Conservation (phyloP, 2,797 vertebrate species). For the Gastrophryne carolinensis region DNA sequence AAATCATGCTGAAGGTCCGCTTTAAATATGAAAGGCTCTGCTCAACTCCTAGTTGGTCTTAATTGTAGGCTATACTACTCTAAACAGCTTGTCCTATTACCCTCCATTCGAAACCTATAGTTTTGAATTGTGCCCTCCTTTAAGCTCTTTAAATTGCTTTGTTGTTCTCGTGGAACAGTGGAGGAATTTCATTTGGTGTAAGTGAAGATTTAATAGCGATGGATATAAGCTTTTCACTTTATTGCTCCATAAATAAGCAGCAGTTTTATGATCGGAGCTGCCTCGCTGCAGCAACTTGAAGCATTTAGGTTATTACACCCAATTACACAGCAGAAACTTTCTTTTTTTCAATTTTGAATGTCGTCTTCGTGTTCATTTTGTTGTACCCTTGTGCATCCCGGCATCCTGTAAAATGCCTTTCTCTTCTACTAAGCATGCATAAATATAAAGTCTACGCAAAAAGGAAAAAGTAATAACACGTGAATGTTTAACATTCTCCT, state of each 20-base stretch:
- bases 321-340: not conserved
- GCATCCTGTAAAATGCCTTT: not conserved
- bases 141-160: not conserved
- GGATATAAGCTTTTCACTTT: conserved; percentile 6
- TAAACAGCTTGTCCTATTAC: not conserved
- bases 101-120: not conserved
- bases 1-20: too few species aligned
- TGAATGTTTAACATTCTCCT: too few species aligned
- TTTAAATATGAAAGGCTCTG: too few species aligned
- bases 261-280: conserved; percentile 28
- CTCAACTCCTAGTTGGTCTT: too few species aligned
- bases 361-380: conserved; percentile 1
- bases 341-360: not conserved
- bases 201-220: conserved; percentile 10
- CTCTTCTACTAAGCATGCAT: not conserved
- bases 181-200: not conserved
- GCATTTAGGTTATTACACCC: not conserved
- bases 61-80: too few species aligned
- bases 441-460: too few species aligned
- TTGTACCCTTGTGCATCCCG: not conserved
- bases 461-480: too few species aligned
- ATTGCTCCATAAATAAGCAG: conserved; percentile 30
- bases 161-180: not conserved
- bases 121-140: not conserved
- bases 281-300: not conserved